Base-by-base conservation (phyloP, 2,888 invertebrate genomes). In the Pediacus dermestoides region DNA sequence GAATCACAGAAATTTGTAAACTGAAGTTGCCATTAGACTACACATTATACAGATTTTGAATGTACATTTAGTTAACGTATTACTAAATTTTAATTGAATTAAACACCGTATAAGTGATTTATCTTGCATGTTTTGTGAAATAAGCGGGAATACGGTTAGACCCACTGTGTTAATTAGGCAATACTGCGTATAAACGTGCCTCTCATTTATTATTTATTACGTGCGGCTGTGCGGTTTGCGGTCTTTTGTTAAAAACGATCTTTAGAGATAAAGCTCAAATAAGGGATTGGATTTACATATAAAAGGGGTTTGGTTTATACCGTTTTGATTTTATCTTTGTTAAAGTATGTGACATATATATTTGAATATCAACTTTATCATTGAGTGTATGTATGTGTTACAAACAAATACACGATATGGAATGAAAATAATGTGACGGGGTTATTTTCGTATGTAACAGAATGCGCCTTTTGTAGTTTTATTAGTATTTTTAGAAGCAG, bases 241-340 rank as follows among this genome's bases (percentile, higher is more conserved):
- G 42, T 37, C 44, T 42, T 41, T 50, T 48, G 44, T 42, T 48
- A 26, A 37, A 35, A 46, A 34, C 39, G 45, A 43, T 45, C 48
- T 42, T 43, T 18, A 22, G 34, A 39, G 50, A 52, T 50, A 50
- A 46, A 44, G 40, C 42, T 37, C 26, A 18, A 40, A 49, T 42
- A 47, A 42, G 42, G 40, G 44, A 44, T 46, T 37, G 34, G 38
- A 48, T 52, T 52, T 50, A 46, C 52, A 52, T 48, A 46, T 40
- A 46, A 50, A 52, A 48, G 48, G 39, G 46, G 31, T 39, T n/a
- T 34, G 46, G 44, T 44, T 40, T 44, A 37, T 26, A 39, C 45
- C 28, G 41, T 46, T 46, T 43, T 26, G 48, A 46, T 51, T 44
- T 42, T 48, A 48, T 48, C 50, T 46, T 14, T 35, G 30, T 22